Evolutionary conservation across 1,140 invertebrate genomes (phyloP).

Genomic region (Camponotus pennsylvanicus): DNA sequence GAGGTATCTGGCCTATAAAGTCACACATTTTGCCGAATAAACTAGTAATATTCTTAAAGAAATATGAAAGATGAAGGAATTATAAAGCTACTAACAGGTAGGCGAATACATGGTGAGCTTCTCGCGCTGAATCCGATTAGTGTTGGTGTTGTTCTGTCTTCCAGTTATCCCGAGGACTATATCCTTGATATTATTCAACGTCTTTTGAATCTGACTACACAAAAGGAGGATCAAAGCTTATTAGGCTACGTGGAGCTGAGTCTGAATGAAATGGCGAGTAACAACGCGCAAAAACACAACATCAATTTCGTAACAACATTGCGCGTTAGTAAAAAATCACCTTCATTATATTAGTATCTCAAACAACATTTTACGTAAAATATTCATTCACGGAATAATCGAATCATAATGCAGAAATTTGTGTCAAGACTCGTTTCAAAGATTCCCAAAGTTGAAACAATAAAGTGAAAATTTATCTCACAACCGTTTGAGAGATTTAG

Average conservation of each 20-base stretch:
- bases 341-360: neutral
- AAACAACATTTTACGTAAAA: neutral
- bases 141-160: slow-evolving; percentile 80
- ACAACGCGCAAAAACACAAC: neutral
- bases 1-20: slow-evolving; percentile 85
- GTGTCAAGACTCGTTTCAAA: neutral
- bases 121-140: slow-evolving; percentile 80
- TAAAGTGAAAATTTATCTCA: neutral
- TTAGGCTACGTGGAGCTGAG: neutral
- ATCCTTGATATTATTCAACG: slow-evolving; percentile 83
- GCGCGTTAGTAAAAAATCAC: neutral
- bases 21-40: slow-evolving; percentile 26
- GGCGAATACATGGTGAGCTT: slow-evolving; percentile 83
- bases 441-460: neutral
- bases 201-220: slow-evolving; percentile 83
- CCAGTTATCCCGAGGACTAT: slow-evolving; percentile 82
- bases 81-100: slow-evolving; percentile 78
- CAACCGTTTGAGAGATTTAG: neutral
- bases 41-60: neutral
- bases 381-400: neutral
- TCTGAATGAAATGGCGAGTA: slow-evolving; percentile 21
- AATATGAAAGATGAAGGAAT: slow-evolving; percentile 24
- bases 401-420: neutral
- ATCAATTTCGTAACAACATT: neutral
- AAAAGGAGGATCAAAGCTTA: slow-evolving; percentile 72